Percentiles rank a stretch among this genome's conserved stretches.
Evolutionary conservation across 2,797 vertebrate species (phyloP).

Genomic region (Crotalus adamanteus): DNA sequence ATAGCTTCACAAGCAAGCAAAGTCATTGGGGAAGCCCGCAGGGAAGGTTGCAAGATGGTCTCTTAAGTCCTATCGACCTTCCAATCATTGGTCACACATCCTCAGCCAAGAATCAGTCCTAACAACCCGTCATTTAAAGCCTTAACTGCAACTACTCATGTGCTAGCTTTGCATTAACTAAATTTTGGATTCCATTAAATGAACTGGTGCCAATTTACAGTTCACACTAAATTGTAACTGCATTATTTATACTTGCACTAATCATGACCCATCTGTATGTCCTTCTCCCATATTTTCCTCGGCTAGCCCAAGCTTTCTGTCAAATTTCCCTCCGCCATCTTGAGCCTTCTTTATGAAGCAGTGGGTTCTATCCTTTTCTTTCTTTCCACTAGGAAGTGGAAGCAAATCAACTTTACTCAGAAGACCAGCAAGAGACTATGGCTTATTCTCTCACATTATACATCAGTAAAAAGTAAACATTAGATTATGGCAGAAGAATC

Average conservation of each 20-base stretch:
- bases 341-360: neutral
- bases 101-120: neutral
- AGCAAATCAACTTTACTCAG: neutral
- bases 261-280: neutral
- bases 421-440: neutral
- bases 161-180: neutral
- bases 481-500: neutral
- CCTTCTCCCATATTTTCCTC: neutral
- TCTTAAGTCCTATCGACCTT: neutral
- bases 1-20: neutral
- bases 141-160: neutral
- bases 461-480: neutral
- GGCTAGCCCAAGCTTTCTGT: neutral
- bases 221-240: neutral
- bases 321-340: neutral
- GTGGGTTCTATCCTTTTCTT: neutral
- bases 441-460: neutral
- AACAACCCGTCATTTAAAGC: neutral
- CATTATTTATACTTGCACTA: neutral
- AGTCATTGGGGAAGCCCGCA: neutral
- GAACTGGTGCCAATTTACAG: neutral
- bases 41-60: neutral
- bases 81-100: neutral
- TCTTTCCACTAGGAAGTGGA: neutral
- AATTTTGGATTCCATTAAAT: neutral